phyloP scores from a whole-genome alignment of 2,113 vertebrate genomes.

The Oncorhynchus kisutch region DNA sequence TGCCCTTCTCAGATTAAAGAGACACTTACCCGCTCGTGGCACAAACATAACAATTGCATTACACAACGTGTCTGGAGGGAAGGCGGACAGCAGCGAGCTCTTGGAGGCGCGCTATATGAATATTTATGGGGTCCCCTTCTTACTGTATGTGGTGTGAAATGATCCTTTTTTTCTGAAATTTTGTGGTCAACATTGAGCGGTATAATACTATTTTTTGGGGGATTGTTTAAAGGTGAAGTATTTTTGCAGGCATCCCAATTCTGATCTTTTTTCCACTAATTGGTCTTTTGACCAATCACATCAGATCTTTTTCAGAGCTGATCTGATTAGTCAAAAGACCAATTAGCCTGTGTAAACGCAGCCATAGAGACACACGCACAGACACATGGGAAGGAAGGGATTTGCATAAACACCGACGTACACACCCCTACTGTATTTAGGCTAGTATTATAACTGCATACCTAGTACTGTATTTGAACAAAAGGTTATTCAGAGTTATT shows the following conservation, averaged over 20 bases:
- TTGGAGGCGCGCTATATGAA: constrained; percentile 17
- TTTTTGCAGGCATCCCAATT: no score
- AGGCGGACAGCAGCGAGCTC: constrained; percentile 12
- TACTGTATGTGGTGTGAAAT: constrained; percentile 28
- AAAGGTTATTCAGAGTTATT: not conserved
- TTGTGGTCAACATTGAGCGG: constrained; percentile 1
- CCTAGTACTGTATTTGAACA: no score
- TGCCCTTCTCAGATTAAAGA: constrained; percentile 50
- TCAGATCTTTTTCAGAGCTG: no score
- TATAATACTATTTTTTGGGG: not conserved
- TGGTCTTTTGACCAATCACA: no score
- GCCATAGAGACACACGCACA: not conserved
- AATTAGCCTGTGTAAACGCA: no score
- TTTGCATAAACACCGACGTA: not conserved
- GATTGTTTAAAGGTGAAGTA: not conserved
- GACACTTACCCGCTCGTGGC: constrained; percentile 23
- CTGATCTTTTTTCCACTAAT: no score
- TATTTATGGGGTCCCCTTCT: constrained; percentile 27
- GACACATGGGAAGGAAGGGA: not conserved
- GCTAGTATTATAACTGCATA: no score
- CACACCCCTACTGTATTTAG: not conserved
- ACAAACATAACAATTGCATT: constrained; percentile 46
- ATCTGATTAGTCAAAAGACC: no score
- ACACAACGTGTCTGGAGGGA: constrained; percentile 17
- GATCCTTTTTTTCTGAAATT: not conserved